These are phyloP conservation scores for Hybognathus amarus DNA, from an alignment of 2,797 vertebrate species.

Conservation along the genomic window DNA sequence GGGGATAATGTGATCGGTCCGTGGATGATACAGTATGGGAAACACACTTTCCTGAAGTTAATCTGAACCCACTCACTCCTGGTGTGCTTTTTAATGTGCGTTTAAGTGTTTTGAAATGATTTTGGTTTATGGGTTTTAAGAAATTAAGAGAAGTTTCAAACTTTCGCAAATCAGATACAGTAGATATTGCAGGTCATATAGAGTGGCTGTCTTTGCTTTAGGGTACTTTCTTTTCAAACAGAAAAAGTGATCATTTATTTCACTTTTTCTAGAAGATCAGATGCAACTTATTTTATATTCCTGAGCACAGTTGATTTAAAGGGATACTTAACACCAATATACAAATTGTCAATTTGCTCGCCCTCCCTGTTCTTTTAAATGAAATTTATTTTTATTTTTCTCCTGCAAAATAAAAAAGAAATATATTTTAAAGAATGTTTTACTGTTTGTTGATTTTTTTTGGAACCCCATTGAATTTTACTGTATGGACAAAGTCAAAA, in stretches of 20 bases:
- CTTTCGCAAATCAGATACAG: not conserved
- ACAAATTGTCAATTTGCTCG: not conserved
- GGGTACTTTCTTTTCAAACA: not conserved
- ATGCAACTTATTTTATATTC: not conserved
- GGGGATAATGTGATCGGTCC: conserved; percentile 1
- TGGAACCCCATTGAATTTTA: not conserved
- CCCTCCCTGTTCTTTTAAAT: not conserved
- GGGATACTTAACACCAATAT: not conserved
- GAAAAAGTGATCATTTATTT: not conserved
- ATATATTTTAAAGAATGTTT: not conserved
- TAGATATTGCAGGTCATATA: not conserved
- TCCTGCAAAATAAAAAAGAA: not conserved
- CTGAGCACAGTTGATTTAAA: not conserved
- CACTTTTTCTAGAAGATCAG: not conserved
- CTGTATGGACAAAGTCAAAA: not conserved
- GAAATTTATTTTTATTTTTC: not conserved
- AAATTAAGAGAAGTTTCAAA: conserved; percentile 26
- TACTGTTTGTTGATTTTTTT: not conserved
- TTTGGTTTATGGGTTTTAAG: conserved; percentile 31
- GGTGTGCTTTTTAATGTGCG: conserved; percentile 6
- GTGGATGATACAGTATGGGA: conserved; percentile 30
- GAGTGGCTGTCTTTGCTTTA: not conserved
- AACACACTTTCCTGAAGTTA: conserved; percentile 24
- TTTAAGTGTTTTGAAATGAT: conserved; percentile 39
- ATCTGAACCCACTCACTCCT: conserved; percentile 14